Evolutionary conservation across 2,888 invertebrate species (phyloP).

Genomic region (Dusona sp.): DNA sequence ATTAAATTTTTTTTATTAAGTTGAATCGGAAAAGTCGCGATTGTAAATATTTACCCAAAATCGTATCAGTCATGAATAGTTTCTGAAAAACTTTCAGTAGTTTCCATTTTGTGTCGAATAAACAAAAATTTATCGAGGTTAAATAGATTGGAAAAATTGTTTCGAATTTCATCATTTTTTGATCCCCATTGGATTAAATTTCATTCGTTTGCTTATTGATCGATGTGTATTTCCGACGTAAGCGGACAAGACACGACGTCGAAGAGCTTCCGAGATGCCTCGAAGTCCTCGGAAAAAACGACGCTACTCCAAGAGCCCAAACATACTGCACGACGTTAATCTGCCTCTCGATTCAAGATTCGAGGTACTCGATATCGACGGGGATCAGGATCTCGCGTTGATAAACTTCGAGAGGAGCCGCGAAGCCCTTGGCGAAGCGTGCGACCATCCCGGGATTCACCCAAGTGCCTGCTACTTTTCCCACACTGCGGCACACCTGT

Average conservation of each 20-base stretch:
- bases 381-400: constrained; percentile 80
- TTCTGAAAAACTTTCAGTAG: not conserved
- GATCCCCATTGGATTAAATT: not conserved
- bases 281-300: constrained; percentile 79
- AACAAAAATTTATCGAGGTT: not conserved
- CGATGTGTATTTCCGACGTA: not conserved
- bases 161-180: not conserved
- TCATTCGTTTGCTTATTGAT: not conserved
- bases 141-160: not conserved
- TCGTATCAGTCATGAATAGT: not conserved
- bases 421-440: constrained; percentile 78
- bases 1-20: too few relatives aligned
- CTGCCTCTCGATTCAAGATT: constrained; percentile 78
- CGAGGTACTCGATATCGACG: constrained; percentile 80
- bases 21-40: too few relatives aligned
- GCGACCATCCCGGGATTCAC: constrained; percentile 81
- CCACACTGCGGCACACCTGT: constrained; percentile 82
- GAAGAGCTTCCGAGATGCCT: constrained; percentile 80
- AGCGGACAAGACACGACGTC: constrained; percentile 77
- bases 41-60: too few relatives aligned
- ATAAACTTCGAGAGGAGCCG: constrained; percentile 80
- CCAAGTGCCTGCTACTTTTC: constrained; percentile 83
- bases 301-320: constrained; percentile 79
- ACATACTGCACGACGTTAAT: constrained; percentile 75
- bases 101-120: not conserved